phyloP scores from a whole-genome alignment of 2,888 invertebrate species.

The Emmelina monodactyla region DNA sequence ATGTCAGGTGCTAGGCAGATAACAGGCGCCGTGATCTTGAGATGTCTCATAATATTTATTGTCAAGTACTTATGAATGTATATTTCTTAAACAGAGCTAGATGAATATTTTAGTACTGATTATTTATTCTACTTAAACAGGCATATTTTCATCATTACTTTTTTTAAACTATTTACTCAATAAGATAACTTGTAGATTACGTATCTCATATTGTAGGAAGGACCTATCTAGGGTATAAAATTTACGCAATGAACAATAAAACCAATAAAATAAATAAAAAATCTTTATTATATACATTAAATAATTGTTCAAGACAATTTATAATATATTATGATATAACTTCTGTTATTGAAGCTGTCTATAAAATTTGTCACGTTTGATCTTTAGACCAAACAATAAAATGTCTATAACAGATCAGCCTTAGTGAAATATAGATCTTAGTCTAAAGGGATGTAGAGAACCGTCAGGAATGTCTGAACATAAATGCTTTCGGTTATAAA shows the following conservation, averaged over 20 bases:
- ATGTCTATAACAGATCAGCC: constrained; percentile 47
- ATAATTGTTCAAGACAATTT: constrained; percentile 53
- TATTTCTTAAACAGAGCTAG: too few relatives aligned
- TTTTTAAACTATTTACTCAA: too few relatives aligned
- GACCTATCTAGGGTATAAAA: too few relatives aligned
- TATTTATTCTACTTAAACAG: too few relatives aligned
- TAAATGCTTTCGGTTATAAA: constrained; percentile 33
- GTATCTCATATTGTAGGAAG: too few relatives aligned
- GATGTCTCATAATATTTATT: too few relatives aligned
- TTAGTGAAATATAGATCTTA: constrained; percentile 47
- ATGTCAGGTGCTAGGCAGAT: constrained; percentile 46
- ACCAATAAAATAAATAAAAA: constrained; percentile 48
- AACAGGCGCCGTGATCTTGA: too few relatives aligned
- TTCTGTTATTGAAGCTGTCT: constrained; percentile 58
- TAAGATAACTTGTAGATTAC: too few relatives aligned
- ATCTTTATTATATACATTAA: constrained; percentile 60
- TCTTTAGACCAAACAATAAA: constrained; percentile 26
- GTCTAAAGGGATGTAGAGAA: constrained; percentile 34
- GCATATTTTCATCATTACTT: too few relatives aligned
- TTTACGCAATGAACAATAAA: too few relatives aligned
- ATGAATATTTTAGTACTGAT: too few relatives aligned
- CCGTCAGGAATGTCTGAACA: constrained; percentile 43
- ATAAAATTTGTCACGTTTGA: constrained; percentile 39
- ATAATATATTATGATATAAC: constrained; percentile 36
- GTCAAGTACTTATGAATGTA: too few relatives aligned